phyloP scores from a whole-genome alignment of 2,113 vertebrate genomes.

The Turdus rufiventris region DNA sequence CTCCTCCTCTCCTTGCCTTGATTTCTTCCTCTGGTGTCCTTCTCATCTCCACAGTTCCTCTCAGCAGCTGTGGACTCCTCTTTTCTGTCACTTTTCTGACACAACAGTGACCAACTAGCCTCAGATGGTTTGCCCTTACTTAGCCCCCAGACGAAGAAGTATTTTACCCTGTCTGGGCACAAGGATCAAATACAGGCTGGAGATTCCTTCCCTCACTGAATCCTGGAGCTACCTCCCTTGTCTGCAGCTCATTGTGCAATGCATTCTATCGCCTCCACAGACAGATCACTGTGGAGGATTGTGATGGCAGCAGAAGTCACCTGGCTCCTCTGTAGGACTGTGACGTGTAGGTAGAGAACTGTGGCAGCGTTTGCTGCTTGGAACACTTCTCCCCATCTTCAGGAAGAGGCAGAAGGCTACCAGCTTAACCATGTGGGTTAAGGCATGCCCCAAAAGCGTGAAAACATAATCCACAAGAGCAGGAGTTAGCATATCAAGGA shows the following conservation, averaged over 20 bases:
- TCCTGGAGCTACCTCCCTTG: background rate
- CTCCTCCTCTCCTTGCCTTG: background rate
- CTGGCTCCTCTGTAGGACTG: background rate
- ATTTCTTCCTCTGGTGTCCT: background rate
- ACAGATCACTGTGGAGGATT: background rate
- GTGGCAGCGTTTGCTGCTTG: background rate
- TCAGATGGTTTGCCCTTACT: background rate
- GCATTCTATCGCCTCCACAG: background rate
- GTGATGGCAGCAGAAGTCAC: background rate
- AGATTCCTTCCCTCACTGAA: background rate
- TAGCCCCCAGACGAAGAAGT: background rate
- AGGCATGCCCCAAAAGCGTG: background rate
- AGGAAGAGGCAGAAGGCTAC: background rate
- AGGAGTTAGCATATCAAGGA: background rate
- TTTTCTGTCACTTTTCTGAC: background rate
- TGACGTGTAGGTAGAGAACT: background rate
- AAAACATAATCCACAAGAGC: background rate
- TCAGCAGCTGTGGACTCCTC: background rate
- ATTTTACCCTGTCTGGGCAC: background rate
- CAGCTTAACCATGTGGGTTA: background rate
- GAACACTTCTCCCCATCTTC: background rate
- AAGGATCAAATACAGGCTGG: background rate
- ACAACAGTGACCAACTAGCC: background rate
- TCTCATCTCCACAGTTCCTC: background rate
- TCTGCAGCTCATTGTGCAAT: background rate